Evolutionary conservation across 64 coral and sea anemone species (phyloP).

Genomic region (Montipora cactus): DNA sequence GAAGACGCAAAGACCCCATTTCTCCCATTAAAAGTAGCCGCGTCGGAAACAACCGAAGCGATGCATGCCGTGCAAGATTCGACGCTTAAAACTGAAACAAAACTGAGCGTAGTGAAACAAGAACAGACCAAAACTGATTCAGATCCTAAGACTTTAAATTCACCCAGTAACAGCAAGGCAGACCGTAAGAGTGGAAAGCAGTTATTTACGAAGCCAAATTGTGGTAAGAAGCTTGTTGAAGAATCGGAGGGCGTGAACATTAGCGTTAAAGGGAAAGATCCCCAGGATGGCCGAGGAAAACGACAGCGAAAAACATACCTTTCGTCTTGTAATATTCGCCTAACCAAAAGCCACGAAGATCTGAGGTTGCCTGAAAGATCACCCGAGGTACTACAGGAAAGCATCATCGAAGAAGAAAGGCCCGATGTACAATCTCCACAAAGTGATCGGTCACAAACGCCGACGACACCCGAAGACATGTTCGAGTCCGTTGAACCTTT

Average conservation of each 20-base stretch:
- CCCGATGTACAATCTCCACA: not conserved
- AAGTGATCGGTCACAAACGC: not conserved
- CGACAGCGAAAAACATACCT: slow-evolving; percentile 13
- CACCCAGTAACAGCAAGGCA: not conserved
- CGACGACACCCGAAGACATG: not conserved
- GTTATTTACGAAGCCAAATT: not conserved
- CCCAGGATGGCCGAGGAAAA: not conserved
- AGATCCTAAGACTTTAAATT: not conserved
- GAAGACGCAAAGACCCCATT: not conserved
- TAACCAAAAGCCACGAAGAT: slow-evolving; percentile 42
- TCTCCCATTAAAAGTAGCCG: not conserved
- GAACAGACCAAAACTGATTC: not conserved
- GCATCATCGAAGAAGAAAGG: not conserved
- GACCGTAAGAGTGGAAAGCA: not conserved
- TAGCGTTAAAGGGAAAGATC: not conserved
- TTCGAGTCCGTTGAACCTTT: slow-evolving; percentile 25
- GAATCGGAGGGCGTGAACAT: not conserved
- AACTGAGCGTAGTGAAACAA: not conserved
- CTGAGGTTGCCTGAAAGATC: slow-evolving; percentile 14
- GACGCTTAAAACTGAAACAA: not conserved
- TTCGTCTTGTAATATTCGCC: slow-evolving; percentile 30
- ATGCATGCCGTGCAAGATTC: not conserved
- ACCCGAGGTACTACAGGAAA: not conserved
- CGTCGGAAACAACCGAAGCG: not conserved
- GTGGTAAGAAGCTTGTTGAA: not conserved